A percentile compares a stretch with the other conserved stretches of the same genome.
phyloP scores from a whole-genome alignment of 2,797 vertebrate genomes.

The Steatocranus sp. region DNA sequence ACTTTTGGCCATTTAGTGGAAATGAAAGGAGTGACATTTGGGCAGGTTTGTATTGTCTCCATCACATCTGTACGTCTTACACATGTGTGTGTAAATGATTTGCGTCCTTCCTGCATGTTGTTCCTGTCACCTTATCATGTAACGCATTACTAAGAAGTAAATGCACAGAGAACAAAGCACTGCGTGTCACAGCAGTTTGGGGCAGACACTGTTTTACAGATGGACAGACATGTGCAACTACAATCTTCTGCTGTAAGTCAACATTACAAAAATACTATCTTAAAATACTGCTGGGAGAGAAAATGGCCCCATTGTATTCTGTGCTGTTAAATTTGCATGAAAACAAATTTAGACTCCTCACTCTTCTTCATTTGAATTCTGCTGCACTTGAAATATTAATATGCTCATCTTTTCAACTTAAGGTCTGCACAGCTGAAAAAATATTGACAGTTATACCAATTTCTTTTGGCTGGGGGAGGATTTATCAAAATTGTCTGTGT shows the following conservation, averaged over 20 bases:
- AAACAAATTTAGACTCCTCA: slow-evolving; percentile 24
- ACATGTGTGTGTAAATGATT: neutral
- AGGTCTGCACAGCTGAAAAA: neutral
- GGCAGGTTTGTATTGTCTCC: fast-evolving
- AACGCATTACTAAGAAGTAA: neutral
- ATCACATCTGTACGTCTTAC: neutral
- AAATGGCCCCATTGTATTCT: slow-evolving; percentile 3
- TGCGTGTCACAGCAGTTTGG: neutral
- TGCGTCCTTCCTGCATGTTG: neutral
- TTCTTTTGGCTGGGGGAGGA: neutral
- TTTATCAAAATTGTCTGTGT: neutral
- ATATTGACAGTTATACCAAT: neutral
- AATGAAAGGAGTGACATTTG: neutral
- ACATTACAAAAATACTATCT: neutral
- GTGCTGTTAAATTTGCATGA: slow-evolving; percentile 39
- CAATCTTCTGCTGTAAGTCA: neutral
- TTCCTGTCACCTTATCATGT: neutral
- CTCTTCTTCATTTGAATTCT: slow-evolving; percentile 22
- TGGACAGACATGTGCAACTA: neutral
- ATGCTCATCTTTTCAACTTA: neutral
- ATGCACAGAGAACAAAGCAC: neutral
- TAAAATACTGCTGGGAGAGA: neutral
- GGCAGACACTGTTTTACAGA: no score
- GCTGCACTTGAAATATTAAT: neutral
- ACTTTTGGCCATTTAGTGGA: neutral